phyloP scores from a whole-genome alignment of 2,113 vertebrate genomes.

The Himantopus leucocephalus region DNA sequence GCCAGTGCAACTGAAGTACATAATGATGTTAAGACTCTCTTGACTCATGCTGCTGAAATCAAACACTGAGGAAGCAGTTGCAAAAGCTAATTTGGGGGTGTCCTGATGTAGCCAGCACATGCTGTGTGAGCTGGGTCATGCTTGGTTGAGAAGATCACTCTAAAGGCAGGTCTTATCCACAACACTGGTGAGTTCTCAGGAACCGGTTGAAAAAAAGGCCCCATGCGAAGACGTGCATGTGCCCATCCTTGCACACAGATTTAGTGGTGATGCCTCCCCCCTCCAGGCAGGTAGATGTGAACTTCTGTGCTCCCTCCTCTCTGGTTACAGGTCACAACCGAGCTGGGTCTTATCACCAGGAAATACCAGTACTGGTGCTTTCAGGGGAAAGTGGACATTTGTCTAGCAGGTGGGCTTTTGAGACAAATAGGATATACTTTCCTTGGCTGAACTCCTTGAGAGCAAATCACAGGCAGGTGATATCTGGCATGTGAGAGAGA shows the following conservation, averaged over 20 bases:
- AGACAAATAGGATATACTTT: not conserved
- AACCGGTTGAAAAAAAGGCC: not conserved
- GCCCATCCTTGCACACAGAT: not conserved
- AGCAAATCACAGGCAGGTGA: conserved; percentile 16
- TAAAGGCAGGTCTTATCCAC: not conserved
- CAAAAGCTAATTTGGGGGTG: not conserved
- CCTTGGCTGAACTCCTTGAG: not conserved
- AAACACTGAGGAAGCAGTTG: not conserved
- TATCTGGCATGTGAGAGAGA: not conserved
- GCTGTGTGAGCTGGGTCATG: not conserved
- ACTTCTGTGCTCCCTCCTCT: not conserved
- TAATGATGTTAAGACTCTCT: not conserved
- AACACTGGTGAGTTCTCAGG: not conserved
- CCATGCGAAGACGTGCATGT: rapidly evolving
- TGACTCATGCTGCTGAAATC: not conserved
- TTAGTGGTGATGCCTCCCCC: not conserved
- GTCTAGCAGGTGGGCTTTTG: conserved; percentile 19
- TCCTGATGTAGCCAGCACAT: not conserved
- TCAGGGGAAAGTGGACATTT: not conserved
- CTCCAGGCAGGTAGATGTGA: not conserved
- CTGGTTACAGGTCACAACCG: not conserved
- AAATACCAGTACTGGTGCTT: not conserved
- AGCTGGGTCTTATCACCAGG: not conserved
- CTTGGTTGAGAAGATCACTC: not conserved
- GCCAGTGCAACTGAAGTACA: not conserved